Percentiles rank a stretch among this genome's conserved stretches.
These are phyloP conservation scores for Synchiropus splendidus DNA, from an alignment of 2,113 vertebrate genomes.

Conservation along the genomic window DNA sequence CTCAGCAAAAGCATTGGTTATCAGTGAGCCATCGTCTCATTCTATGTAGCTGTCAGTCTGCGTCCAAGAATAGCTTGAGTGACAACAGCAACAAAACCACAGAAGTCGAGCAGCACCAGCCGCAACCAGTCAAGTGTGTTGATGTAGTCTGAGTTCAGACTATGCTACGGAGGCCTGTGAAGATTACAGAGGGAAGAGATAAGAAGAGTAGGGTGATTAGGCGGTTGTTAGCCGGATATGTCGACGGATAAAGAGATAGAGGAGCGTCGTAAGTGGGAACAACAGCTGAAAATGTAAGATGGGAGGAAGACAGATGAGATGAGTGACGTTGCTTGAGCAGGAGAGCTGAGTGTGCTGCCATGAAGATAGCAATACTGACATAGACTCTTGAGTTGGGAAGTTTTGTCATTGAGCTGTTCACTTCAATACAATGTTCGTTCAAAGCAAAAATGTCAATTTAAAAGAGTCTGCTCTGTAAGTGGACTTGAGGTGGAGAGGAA, in stretches of 20 bases:
- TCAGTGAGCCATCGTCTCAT: slow-evolving; percentile 12
- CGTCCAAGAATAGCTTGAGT: slow-evolving; percentile 38
- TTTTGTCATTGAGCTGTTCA: too few relatives aligned
- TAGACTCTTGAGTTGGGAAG: too few relatives aligned
- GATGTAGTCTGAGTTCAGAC: slow-evolving; percentile 6
- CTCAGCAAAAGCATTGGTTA: slow-evolving; percentile 7
- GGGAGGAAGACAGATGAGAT: slow-evolving; percentile 2
- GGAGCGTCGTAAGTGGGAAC: background rate
- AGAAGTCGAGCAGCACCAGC: too few relatives aligned
- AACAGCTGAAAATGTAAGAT: slow-evolving; percentile 13
- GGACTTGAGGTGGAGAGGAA: too few relatives aligned
- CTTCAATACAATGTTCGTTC: too few relatives aligned
- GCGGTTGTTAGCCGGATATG: background rate
- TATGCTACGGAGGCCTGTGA: slow-evolving; percentile 1
- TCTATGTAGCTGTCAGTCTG: slow-evolving; percentile 27
- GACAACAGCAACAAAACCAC: slow-evolving; percentile 29
- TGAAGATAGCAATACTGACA: too few relatives aligned
- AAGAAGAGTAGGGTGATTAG: too few relatives aligned
- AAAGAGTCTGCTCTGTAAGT: too few relatives aligned
- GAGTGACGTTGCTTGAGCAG: slow-evolving; percentile 2
- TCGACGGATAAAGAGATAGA: slow-evolving; percentile 3
- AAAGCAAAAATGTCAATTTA: too few relatives aligned
- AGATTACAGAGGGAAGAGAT: slow-evolving; percentile 18
- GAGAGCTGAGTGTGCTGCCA: too few relatives aligned
- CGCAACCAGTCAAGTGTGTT: slow-evolving; percentile 14